Evolutionary conservation across 1,140 invertebrate genomes (phyloP).

Genomic region (Orius insidiosus): DNA sequence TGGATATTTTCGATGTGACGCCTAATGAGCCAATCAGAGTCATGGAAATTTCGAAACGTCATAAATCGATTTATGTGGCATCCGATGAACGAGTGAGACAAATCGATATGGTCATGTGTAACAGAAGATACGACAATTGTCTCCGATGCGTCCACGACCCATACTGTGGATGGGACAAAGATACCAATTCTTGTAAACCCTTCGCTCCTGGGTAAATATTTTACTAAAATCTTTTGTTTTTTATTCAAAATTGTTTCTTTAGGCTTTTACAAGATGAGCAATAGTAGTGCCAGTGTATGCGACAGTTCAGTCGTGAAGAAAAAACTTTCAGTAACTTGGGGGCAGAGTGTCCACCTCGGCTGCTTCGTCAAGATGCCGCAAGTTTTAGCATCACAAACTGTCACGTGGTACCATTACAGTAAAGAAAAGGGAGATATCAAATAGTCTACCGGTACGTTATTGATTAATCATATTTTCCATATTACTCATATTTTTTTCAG

Average conservation of each 20-base stretch:
- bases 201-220: constrained; percentile 55
- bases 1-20: constrained; percentile 76
- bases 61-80: constrained; percentile 73
- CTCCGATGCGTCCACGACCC: constrained; percentile 74
- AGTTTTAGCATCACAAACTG: constrained; percentile 56
- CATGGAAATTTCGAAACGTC: constrained; percentile 68
- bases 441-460: constrained; percentile 34
- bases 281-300: constrained; percentile 69
- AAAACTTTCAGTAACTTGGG: constrained; percentile 78
- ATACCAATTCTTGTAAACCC: constrained; percentile 59
- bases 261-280: constrained; percentile 75
- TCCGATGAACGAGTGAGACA: constrained; percentile 69
- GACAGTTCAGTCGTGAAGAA: constrained; percentile 74
- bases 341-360: constrained; percentile 77
- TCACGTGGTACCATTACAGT: constrained; percentile 78
- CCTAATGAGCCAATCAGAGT: constrained; percentile 64
- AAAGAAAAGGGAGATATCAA: constrained; percentile 67
- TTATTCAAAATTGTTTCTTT: constrained; percentile 17
- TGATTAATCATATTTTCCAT: constrained; percentile 1
- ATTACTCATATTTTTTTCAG: constrained; percentile 27
- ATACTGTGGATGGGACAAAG: constrained; percentile 82
- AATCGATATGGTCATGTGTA: constrained; percentile 68
- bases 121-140: constrained; percentile 69
- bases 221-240: not conserved
- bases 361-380: constrained; percentile 84